Base-by-base conservation (phyloP, 2,113 vertebrate genomes). In the Neolamprologus longior region DNA sequence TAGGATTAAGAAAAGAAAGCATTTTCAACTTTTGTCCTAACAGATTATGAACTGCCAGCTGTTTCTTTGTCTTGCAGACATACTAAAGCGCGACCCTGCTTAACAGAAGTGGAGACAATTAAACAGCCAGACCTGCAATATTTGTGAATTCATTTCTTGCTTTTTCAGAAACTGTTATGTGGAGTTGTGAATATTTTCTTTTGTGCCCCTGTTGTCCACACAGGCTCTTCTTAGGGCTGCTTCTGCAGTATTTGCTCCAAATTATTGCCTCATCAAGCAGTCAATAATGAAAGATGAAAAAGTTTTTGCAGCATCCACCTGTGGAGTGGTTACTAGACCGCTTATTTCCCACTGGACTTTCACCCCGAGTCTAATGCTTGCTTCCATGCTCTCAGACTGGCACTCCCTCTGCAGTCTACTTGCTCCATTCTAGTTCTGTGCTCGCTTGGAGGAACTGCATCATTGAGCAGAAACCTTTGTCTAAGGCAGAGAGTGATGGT, bases 1-100 rank as follows among this genome's bases (percentile, higher is more conserved):
- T 89, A 26, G 82, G 85, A 95, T 95, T 91, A 92, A 90, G 84
- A 91, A 92, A 93, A 92, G 58, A 94, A 95, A 83, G 88, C 19
- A 76, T 94, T 93, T 89, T 63, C 84, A 91, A 92, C 81, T 94
- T 91, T 87, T 78, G 81, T 91, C 86, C 63, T 63, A 33, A 84
- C 86, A 90, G 87, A 96, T 81, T 89, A 92, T 87, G 58, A 90
- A 86, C 63, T 83, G 91, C 79, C 80, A 90, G 61, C 81, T 71
- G 21, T 58, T 12, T 87, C 37, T 88, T 84, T 88, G 50, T 85
- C 45, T 90, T 42, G n/a, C 24, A 40, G 11, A 54, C 45, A 91
- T 66, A 82, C 17, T 91, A 84, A 86, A 84, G 35, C 37, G 7
- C 84, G 83, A 85, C 82, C 80, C 89, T 93, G 84, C 93, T 92